These are phyloP conservation scores for Monomorium pharaonis DNA, from an alignment of 1,140 invertebrate species.

Conservation along the genomic window DNA sequence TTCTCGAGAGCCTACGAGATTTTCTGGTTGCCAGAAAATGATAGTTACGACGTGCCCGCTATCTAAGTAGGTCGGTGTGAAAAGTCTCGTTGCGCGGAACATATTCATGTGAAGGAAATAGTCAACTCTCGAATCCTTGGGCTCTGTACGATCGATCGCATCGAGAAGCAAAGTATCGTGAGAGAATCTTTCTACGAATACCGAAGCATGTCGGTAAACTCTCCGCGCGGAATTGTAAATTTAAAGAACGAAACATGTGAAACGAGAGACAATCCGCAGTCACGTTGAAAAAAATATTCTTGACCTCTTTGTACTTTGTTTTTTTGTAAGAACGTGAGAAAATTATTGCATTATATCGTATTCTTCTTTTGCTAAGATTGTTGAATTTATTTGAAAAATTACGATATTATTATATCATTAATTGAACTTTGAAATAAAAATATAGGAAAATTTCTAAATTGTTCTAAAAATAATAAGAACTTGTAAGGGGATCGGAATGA, in stretches of 20 bases:
- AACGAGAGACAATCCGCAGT: background rate
- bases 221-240: background rate
- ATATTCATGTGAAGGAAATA: background rate
- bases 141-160: background rate
- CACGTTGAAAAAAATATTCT: background rate
- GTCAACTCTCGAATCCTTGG: background rate
- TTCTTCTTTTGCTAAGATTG: background rate
- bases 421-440: too few species aligned
- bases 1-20: conserved; percentile 27
- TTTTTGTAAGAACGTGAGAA: background rate
- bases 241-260: background rate
- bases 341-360: background rate
- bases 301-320: background rate
- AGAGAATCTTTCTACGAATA: background rate
- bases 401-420: too few species aligned
- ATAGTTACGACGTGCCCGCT: conserved; percentile 26
- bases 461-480: too few species aligned
- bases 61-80: conserved; percentile 19
- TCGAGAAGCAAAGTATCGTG: background rate
- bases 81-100: conserved; percentile 30
- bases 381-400: too few species aligned
- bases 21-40: conserved; percentile 1
- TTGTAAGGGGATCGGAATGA: too few species aligned
- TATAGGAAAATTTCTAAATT: too few species aligned
- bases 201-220: background rate